Evolutionary conservation across 2,113 vertebrate genomes (phyloP).

Genomic region (Colinus virginianus): DNA sequence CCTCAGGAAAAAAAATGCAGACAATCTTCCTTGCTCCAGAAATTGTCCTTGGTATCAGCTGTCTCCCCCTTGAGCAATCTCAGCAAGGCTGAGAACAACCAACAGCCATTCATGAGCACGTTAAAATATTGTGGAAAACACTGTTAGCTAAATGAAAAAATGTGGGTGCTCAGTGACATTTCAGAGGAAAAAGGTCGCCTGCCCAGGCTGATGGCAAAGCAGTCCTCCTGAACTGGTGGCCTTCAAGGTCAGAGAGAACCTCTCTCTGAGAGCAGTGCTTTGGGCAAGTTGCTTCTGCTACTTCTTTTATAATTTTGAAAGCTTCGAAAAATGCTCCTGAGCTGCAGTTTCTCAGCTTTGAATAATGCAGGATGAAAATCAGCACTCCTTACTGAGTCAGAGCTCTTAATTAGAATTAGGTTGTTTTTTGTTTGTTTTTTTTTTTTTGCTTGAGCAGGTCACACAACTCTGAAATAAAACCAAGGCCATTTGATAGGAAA

Average conservation of each 20-base stretch:
- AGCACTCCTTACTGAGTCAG: neutral
- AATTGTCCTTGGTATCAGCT: conserved; percentile 68
- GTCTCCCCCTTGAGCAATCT: conserved; percentile 53
- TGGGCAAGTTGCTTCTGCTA: neutral
- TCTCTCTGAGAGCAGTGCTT: neutral
- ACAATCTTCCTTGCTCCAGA: conserved; percentile 68
- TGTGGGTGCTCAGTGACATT: neutral
- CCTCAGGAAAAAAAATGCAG: neutral
- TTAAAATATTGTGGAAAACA: neutral
- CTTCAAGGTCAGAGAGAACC: neutral
- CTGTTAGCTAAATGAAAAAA: neutral
- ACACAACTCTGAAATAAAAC: conserved; percentile 42
- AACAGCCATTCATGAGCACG: neutral
- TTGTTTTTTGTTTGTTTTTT: no score
- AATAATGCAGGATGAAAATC: conserved; percentile 44
- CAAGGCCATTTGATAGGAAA: conserved; percentile 47
- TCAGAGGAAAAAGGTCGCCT: neutral
- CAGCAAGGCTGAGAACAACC: conserved; percentile 36
- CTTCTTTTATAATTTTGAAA: neutral
- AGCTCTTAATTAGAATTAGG: neutral
- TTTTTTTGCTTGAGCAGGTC: neutral
- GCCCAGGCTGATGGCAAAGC: neutral
- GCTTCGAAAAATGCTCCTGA: neutral
- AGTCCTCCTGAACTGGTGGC: neutral
- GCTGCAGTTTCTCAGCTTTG: conserved; percentile 35